phyloP scores from a whole-genome alignment of 2,113 vertebrate genomes.

The Dicentrarchus labrax region DNA sequence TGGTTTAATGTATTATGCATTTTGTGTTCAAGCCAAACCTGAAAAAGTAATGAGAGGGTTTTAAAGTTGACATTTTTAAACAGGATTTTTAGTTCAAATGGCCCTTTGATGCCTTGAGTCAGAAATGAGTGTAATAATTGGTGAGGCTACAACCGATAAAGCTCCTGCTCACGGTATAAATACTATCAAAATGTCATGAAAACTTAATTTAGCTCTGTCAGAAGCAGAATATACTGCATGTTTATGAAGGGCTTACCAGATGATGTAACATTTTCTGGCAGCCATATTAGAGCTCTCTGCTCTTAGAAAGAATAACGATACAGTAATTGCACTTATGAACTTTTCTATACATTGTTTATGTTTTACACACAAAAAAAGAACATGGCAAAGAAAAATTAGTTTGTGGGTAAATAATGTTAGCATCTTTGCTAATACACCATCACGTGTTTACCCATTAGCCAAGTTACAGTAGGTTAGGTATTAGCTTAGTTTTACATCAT shows the following conservation, averaged over 20 bases:
- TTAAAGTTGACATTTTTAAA: constrained; percentile 32
- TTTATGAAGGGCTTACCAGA: constrained; percentile 9
- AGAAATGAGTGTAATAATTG: constrained; percentile 4
- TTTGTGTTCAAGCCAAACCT: constrained; percentile 32
- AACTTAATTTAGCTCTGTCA: constrained; percentile 9
- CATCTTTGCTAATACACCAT: neutral
- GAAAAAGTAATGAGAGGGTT: constrained; percentile 22
- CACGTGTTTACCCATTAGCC: neutral
- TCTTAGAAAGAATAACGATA: neutral
- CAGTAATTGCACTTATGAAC: constrained; percentile 7
- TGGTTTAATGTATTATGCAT: constrained; percentile 13
- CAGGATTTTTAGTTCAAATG: constrained; percentile 17
- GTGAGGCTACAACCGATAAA: constrained; percentile 1
- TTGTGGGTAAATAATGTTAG: neutral
- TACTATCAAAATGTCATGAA: constrained; percentile 23
- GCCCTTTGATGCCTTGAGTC: constrained; percentile 9
- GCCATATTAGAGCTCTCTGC: neutral
- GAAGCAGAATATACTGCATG: neutral
- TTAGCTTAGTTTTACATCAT: neutral
- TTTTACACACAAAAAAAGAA: neutral
- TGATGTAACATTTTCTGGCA: constrained; percentile 10
- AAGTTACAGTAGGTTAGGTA: neutral
- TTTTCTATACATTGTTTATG: neutral
- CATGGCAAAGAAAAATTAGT: neutral
- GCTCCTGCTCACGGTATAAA: neutral